Evolutionary conservation across 2,888 invertebrate species (phyloP).

Genomic region (Imbricaverruca yamaguchii): DNA sequence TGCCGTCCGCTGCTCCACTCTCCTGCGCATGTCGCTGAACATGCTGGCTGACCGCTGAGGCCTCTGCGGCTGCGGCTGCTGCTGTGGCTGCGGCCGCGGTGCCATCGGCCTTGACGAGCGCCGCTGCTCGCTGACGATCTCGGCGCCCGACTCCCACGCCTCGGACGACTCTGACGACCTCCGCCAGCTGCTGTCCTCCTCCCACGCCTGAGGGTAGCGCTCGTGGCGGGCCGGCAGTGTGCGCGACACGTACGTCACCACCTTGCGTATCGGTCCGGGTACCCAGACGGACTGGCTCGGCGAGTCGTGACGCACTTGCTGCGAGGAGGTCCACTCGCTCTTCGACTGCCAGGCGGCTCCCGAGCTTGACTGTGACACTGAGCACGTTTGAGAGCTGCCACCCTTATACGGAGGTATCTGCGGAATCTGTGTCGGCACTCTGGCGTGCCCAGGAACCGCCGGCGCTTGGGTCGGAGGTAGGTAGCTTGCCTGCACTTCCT

Average conservation of each 20-base stretch:
- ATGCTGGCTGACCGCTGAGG: background rate
- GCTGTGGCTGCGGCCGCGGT: no score
- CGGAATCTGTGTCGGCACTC: no score
- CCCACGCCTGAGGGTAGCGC: background rate
- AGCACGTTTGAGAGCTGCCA: no score
- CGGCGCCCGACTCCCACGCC: background rate
- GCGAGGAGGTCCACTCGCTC: background rate
- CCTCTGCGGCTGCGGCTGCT: no score
- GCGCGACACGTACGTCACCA: background rate
- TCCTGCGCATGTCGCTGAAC: background rate
- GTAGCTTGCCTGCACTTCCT: no score
- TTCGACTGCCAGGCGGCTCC: no score
- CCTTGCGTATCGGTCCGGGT: background rate
- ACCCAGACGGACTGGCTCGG: background rate
- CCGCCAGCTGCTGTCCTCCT: background rate
- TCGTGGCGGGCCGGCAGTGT: background rate
- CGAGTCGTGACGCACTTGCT: background rate
- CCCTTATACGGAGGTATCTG: no score
- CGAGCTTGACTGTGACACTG: no score
- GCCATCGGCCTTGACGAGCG: background rate
- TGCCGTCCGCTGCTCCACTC: conserved; percentile 23
- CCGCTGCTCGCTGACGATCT: background rate
- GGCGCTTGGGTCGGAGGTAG: background rate
- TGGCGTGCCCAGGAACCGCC: background rate
- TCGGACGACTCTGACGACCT: background rate